Conservation (phyloP, 2,113 vertebrate genomes). For the Paedocypris sp. region DNA sequence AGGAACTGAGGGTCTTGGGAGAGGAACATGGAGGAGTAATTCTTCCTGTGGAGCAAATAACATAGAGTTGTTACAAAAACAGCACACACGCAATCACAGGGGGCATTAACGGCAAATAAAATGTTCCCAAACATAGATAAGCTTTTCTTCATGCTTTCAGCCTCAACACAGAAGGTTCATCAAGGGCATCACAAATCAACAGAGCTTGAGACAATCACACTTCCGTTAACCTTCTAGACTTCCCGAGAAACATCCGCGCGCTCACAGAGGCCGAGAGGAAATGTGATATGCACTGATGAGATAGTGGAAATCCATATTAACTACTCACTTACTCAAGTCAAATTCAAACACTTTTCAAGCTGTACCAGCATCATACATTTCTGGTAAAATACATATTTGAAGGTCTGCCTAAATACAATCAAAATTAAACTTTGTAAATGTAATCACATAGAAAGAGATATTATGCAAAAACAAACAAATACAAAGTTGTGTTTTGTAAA, state of each 20-base stretch:
- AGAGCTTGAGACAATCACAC: slow-evolving; percentile 39
- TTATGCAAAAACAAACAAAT: too few species aligned
- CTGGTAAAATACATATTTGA: too few species aligned
- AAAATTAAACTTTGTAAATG: too few species aligned
- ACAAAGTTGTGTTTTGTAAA: too few species aligned
- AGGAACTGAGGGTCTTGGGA: slow-evolving; percentile 46
- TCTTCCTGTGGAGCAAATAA: slow-evolving; percentile 47
- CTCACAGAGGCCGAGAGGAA: slow-evolving; percentile 52
- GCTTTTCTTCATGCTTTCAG: slow-evolving; percentile 39
- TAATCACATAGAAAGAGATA: too few species aligned
- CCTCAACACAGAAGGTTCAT: slow-evolving; percentile 56
- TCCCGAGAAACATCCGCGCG: slow-evolving; percentile 56
- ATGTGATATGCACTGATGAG: slow-evolving; percentile 34
- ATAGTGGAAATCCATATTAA: slow-evolving; percentile 13
- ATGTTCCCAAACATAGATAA: too few species aligned
- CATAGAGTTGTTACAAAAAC: too few species aligned
- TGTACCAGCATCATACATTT: too few species aligned
- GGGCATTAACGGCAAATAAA: too few species aligned
- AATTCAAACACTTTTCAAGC: too few species aligned
- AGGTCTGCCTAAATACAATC: too few species aligned
- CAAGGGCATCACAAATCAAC: slow-evolving; percentile 35
- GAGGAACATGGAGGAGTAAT: slow-evolving; percentile 33
- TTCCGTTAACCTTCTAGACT: slow-evolving; percentile 58
- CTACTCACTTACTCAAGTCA: slow-evolving; percentile 43
- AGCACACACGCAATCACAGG: too few species aligned